Conservation (phyloP, 2,888 invertebrate species). For the Enoplolaimus lenunculus region DNA sequence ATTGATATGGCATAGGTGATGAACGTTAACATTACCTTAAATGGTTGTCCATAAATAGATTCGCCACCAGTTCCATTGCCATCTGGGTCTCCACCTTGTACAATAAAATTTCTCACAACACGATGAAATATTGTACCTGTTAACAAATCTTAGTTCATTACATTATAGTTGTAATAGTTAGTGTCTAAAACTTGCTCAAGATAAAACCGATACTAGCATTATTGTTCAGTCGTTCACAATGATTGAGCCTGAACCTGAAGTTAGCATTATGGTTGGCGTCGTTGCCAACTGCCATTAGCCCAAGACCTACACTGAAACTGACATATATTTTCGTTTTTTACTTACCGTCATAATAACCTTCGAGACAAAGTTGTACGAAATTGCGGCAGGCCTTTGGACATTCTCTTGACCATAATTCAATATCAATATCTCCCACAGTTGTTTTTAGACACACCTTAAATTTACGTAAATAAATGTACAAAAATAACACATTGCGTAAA, state of each 20-base stretch:
- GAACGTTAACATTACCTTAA: no score
- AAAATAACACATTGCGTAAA: not conserved
- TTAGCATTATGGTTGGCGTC: no score
- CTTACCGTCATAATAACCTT: conserved; percentile 71
- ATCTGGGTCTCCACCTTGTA: conserved; percentile 88
- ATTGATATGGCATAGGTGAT: no score
- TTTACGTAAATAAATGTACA: conserved; percentile 22
- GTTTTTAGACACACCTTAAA: conserved; percentile 73
- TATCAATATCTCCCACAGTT: conserved; percentile 83
- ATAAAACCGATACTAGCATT: no score
- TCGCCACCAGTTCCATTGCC: conserved; percentile 91
- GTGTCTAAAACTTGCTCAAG: no score
- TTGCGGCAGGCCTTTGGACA: conserved; percentile 82
- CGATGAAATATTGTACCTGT: conserved; percentile 62
- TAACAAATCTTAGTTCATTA: conserved; percentile 36
- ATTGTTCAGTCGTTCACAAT: no score
- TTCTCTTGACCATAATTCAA: conserved; percentile 94
- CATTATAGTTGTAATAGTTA: no score
- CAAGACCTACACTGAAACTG: no score
- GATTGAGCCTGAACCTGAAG: no score
- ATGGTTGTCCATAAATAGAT: conserved; percentile 81
- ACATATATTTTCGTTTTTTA: no score
- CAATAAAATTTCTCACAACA: conserved; percentile 81
- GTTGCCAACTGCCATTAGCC: no score
- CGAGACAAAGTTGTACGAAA: conserved; percentile 86